phyloP scores from a whole-genome alignment of 2,888 invertebrate species.

The Hybos culiciformis region DNA sequence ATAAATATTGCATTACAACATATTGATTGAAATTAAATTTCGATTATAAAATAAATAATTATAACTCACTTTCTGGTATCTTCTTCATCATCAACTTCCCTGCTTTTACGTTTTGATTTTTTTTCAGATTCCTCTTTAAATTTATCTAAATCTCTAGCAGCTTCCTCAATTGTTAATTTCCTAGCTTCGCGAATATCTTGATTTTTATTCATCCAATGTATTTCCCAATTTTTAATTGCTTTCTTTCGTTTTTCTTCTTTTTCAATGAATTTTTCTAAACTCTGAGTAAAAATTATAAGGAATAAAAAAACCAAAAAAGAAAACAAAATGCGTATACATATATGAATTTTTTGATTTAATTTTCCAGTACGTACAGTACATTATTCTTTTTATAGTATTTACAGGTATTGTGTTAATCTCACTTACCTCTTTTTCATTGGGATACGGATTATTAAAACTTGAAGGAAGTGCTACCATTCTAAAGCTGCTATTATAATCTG shows the following conservation, averaged over 20 bases:
- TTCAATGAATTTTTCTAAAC: constrained; percentile 37
- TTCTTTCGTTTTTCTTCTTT: constrained; percentile 36
- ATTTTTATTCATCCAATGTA: constrained; percentile 39
- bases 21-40: too few relatives aligned
- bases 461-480: constrained; percentile 47
- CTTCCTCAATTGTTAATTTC: constrained; percentile 33
- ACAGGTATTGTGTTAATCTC: background rate
- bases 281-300: constrained; percentile 17
- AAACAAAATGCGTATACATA: too few relatives aligned
- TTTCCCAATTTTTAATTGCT: constrained; percentile 43
- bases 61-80: constrained; percentile 12
- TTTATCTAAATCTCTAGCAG: constrained; percentile 39
- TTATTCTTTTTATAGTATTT: background rate
- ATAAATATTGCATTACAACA: too few relatives aligned
- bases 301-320: background rate
- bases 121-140: constrained; percentile 22
- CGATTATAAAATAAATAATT: background rate
- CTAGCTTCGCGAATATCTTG: constrained; percentile 31
- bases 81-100: constrained; percentile 19
- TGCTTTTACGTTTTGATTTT: constrained; percentile 15
- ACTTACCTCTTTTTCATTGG: constrained; percentile 33
- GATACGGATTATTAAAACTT: constrained; percentile 38
- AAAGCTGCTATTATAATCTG: constrained; percentile 53
- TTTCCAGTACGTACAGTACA: too few relatives aligned
- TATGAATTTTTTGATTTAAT: too few relatives aligned